Conservation (phyloP, 2,797 vertebrate genomes). For the Chromobotia macracanthus region DNA sequence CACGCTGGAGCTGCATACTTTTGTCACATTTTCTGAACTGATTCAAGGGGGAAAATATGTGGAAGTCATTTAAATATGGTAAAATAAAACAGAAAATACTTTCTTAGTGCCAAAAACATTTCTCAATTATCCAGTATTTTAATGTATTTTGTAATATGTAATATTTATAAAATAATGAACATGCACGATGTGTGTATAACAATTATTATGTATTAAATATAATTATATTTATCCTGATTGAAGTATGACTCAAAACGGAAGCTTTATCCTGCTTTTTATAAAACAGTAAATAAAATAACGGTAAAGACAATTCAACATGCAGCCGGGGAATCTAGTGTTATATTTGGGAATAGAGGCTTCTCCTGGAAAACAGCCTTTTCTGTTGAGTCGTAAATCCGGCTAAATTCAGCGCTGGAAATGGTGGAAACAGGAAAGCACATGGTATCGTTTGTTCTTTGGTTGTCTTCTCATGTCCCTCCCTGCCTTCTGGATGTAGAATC, state of each 20-base stretch:
- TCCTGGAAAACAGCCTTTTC: constrained; percentile 36
- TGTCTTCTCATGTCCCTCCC: constrained; percentile 33
- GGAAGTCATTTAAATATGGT: background rate
- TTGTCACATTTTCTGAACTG: background rate
- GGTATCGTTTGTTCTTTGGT: constrained; percentile 40
- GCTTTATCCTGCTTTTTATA: background rate
- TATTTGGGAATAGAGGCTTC: constrained; percentile 9
- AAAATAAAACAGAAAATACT: background rate
- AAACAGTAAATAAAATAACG: constrained; percentile 17
- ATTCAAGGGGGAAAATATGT: background rate
- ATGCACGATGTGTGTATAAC: too few relatives aligned
- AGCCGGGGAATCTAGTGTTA: constrained; percentile 11
- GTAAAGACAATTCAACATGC: background rate
- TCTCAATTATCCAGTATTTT: too few relatives aligned
- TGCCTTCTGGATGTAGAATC: constrained; percentile 42
- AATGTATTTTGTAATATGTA: too few relatives aligned
- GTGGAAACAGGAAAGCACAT: constrained; percentile 43
- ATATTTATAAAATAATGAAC: too few relatives aligned
- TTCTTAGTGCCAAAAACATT: too few relatives aligned
- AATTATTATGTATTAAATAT: too few relatives aligned
- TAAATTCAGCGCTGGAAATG: constrained; percentile 29
- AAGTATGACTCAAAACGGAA: background rate
- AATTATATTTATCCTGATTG: background rate
- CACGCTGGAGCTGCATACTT: background rate
- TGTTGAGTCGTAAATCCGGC: constrained; percentile 20